phyloP scores from a whole-genome alignment of 2,113 vertebrate genomes.

The Seriola aureovittata region DNA sequence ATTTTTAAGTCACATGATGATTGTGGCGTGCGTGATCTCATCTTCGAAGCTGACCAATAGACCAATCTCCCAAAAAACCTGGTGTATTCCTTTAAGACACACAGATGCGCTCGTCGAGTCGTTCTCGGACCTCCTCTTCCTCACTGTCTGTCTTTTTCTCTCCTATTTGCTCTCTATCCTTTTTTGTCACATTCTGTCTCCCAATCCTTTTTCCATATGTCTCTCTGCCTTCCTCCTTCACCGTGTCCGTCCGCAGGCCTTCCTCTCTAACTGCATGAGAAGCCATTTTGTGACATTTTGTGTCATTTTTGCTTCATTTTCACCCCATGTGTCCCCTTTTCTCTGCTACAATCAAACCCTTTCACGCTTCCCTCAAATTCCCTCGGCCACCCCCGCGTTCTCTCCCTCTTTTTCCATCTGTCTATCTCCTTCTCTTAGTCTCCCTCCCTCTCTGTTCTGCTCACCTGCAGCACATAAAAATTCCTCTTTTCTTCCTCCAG shows the following conservation, averaged over 20 bases:
- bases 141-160: constrained; percentile 34
- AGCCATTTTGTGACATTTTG: constrained; percentile 70
- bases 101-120: constrained; percentile 56
- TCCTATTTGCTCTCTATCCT: constrained; percentile 45
- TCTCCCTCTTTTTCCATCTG: constrained; percentile 76
- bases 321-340: constrained; percentile 65
- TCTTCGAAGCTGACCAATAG: background rate
- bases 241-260: constrained; percentile 47
- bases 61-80: constrained; percentile 12
- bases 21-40: background rate
- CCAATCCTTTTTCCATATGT: constrained; percentile 69
- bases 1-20: constrained; percentile 3
- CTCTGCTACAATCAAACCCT: constrained; percentile 72
- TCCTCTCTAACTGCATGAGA: constrained; percentile 25
- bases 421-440: constrained; percentile 61
- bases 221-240: constrained; percentile 18
- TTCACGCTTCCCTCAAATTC: constrained; percentile 76
- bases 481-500: constrained; percentile 87
- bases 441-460: constrained; percentile 76
- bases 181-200: constrained; percentile 41
- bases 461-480: constrained; percentile 91
- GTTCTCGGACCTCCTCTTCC: constrained; percentile 47
- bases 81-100: constrained; percentile 59
- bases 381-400: constrained; percentile 76
- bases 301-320: constrained; percentile 69